Base-by-base conservation (phyloP, 2,113 vertebrate genomes). In the Nyctibius bracteatus region DNA sequence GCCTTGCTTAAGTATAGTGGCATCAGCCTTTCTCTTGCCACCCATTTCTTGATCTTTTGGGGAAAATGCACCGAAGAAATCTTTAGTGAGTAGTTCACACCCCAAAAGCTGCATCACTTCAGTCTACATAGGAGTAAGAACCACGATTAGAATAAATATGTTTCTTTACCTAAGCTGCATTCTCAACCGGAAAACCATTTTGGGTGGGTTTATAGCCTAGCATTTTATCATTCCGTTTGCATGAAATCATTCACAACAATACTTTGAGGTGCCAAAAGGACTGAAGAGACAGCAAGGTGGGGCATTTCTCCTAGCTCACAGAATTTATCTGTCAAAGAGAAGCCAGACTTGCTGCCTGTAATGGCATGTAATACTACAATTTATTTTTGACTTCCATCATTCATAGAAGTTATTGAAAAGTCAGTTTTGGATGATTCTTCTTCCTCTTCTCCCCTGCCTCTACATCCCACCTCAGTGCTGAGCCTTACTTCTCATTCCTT, bases 301-400 rank as follows among this genome's bases (percentile, higher is more conserved):
- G 37, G 5, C 8, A 22, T 80, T 73, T 74, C 22, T 85, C 25
- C 30, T 28, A 7, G 23, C 19, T 78, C 33, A 35, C 55, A 43
- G 39, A 81, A 54, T 16, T 58, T 43, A 14, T 4, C 28, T 91
- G 46, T 63, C n/a, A 43, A 49, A 39, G 86, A 54, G 44, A 18
- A 91, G 72, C 21, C 35, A 61, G 44, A 8, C 37, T 72, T 75
- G 13, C 75, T 94, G 71, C 27, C 63, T 72, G 15, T 62, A 35
- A 2, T 47, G 28, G 2, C 0, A 0, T 59, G 33, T 52, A 41
- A 27, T 39, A 12, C 30, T 41, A 4, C 10, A 30, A 0, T 83
- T 47, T 57, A 18, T 78, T 86, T 95, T 90, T 71, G 79, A 30
- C 21, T 72, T 94, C 16, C 25, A 79, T 2, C 28, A n/a, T 72